phyloP scores from a whole-genome alignment of 1,140 invertebrate species.

The Plutomurus gul region DNA sequence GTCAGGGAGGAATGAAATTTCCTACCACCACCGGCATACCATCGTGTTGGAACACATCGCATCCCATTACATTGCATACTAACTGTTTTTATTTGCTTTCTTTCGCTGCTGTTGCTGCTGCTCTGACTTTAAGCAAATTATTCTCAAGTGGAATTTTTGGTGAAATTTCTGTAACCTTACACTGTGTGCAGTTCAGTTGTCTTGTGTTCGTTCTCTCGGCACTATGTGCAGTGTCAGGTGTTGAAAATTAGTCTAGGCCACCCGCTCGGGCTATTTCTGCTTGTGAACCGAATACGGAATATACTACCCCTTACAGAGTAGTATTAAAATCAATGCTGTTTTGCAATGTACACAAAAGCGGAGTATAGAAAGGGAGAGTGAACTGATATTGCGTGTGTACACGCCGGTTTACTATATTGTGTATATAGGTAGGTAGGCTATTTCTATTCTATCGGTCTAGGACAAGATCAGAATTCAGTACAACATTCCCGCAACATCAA shows the following conservation, averaged over 20 bases:
- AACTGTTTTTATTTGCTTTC: not conserved
- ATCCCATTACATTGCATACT: constrained; percentile 18
- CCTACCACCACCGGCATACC: not conserved
- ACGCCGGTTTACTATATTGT: too few species aligned
- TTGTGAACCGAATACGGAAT: not conserved
- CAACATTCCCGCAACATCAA: constrained; percentile 45
- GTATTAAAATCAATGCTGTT: constrained; percentile 16
- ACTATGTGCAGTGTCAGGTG: not conserved
- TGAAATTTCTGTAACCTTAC: not conserved
- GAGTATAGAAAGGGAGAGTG: not conserved
- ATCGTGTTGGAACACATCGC: not conserved
- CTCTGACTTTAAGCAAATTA: not conserved
- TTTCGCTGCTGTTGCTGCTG: too few species aligned
- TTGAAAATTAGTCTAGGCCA: not conserved
- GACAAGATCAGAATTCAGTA: constrained; percentile 40
- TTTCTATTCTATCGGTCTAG: constrained; percentile 18
- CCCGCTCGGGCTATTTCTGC: not conserved
- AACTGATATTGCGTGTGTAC: not conserved
- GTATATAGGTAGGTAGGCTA: not conserved
- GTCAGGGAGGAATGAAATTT: constrained; percentile 17
- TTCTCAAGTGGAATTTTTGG: constrained; percentile 4
- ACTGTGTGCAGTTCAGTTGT: not conserved
- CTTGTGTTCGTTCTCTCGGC: too few species aligned
- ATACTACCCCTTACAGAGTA: not conserved
- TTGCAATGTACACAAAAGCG: not conserved